phyloP scores from a whole-genome alignment of 2,888 invertebrate genomes.

The Polydesmus complanatus region DNA sequence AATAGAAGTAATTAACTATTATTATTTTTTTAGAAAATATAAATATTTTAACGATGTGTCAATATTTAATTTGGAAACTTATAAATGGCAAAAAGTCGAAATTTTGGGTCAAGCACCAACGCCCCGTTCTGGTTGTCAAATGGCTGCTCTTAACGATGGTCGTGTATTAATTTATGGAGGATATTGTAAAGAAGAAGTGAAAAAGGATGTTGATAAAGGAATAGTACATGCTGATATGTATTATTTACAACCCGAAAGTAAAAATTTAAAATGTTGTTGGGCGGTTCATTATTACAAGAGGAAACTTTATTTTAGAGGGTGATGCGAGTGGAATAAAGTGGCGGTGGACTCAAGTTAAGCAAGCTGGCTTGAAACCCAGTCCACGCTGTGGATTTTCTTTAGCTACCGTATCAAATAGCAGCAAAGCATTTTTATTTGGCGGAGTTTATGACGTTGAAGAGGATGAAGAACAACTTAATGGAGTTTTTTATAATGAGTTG shows the following conservation, averaged over 20 bases:
- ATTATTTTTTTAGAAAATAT: slow-evolving; percentile 45
- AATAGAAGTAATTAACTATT: neutral
- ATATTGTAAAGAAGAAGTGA: slow-evolving; percentile 56
- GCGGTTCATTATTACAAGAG: slow-evolving; percentile 22
- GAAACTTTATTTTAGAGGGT: slow-evolving; percentile 39
- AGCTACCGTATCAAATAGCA: slow-evolving; percentile 43
- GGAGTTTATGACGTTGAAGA: slow-evolving; percentile 70
- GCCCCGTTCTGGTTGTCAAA: slow-evolving; percentile 66
- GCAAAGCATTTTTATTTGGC: slow-evolving; percentile 66
- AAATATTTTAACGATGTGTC: slow-evolving; percentile 79
- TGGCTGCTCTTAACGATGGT: slow-evolving; percentile 49
- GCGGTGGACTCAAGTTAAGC: slow-evolving; percentile 55
- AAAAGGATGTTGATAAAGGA: slow-evolving; percentile 60
- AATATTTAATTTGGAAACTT: slow-evolving; percentile 61
- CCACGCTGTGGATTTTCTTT: slow-evolving; percentile 54
- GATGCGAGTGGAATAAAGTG: slow-evolving; percentile 47
- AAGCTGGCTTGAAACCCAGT: slow-evolving; percentile 47
- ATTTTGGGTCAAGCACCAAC: slow-evolving; percentile 48
- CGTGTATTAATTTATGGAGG: slow-evolving; percentile 59
- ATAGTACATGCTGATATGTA: slow-evolving; percentile 56
- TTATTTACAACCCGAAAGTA: slow-evolving; percentile 47
- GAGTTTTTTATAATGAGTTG: slow-evolving; percentile 68
- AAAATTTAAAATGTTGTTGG: slow-evolving; percentile 22
- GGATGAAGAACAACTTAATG: slow-evolving; percentile 62
- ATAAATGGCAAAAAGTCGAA: slow-evolving; percentile 60